Conservation (phyloP, 2,888 invertebrate genomes). For the Drosophila anomalipes region DNA sequence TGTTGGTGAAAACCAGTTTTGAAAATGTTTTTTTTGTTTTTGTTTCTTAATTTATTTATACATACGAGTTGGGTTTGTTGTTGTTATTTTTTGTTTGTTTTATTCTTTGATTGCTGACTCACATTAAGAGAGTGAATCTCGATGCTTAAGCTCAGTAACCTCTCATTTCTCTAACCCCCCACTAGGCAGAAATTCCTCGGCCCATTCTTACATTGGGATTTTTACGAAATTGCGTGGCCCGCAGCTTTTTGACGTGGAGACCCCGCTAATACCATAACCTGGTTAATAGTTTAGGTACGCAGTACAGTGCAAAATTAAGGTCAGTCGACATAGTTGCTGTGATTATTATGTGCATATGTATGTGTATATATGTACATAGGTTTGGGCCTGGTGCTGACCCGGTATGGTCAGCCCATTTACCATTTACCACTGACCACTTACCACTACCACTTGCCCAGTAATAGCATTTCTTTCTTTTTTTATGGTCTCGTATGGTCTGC, state of each 20-base stretch:
- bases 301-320: conserved; percentile 64
- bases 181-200: conserved; percentile 8
- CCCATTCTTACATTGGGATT: conserved; percentile 23
- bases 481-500: conserved; percentile 47
- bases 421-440: conserved; percentile 29
- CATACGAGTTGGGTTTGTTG: conserved; percentile 8
- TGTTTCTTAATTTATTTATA: conserved; percentile 27
- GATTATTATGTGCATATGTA: conserved; percentile 55
- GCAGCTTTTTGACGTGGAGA: conserved; percentile 35
- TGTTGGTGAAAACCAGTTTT: conserved; percentile 68
- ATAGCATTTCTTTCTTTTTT: conserved; percentile 68
- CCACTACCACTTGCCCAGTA: conserved; percentile 57
- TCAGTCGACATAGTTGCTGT: conserved; percentile 69
- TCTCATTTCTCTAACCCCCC: conserved; percentile 39
- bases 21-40: conserved; percentile 20
- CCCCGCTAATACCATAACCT: conserved; percentile 23
- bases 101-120: conserved; percentile 51
- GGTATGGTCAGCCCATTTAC: conserved; percentile 46
- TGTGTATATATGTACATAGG: conserved; percentile 21
- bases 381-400: conserved; percentile 30
- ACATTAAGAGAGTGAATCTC: conserved; percentile 38
- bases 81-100: not conserved
- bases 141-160: conserved; percentile 62
- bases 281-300: conserved; percentile 47
- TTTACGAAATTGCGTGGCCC: conserved; percentile 38